These are phyloP conservation scores for Pangasius krempfi DNA, from an alignment of 2,797 vertebrate genomes.

Conservation along the genomic window DNA sequence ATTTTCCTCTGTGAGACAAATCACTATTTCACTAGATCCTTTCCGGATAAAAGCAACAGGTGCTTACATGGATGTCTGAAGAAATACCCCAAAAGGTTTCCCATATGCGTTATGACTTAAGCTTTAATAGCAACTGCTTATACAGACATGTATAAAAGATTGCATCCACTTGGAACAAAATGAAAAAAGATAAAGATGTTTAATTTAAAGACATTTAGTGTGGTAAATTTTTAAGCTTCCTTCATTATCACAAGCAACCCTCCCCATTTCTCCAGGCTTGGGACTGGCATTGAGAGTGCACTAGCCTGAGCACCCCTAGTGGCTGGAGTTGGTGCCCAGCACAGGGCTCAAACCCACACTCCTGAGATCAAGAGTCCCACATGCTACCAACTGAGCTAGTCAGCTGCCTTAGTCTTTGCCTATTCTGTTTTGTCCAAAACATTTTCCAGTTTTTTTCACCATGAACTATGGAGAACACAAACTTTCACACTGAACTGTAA, in stretches of 20 bases:
- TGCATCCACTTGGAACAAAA: background rate
- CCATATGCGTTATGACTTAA: conserved; percentile 35
- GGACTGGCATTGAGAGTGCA: too few species aligned
- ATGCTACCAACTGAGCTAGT: too few species aligned
- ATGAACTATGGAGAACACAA: background rate
- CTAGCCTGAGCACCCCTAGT: too few species aligned
- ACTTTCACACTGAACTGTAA: conserved; percentile 14
- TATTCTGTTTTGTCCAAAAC: background rate
- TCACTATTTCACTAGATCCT: background rate
- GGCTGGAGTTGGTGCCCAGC: too few species aligned
- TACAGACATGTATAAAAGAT: background rate
- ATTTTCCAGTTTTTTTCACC: background rate
- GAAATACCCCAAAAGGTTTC: conserved; percentile 44
- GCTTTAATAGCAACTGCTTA: conserved; percentile 37
- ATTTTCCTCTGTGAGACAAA: background rate
- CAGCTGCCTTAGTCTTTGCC: too few species aligned
- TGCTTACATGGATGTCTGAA: conserved; percentile 32
- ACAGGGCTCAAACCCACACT: too few species aligned
- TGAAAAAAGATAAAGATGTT: background rate
- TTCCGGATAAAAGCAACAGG: conserved; percentile 22
- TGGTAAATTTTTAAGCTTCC: background rate
- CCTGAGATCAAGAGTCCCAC: too few species aligned
- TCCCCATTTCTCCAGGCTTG: too few species aligned
- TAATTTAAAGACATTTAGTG: background rate
- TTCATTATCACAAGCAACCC: background rate